Conservation (phyloP, 1,140 invertebrate genomes). For the Megalonaias nervosa region DNA sequence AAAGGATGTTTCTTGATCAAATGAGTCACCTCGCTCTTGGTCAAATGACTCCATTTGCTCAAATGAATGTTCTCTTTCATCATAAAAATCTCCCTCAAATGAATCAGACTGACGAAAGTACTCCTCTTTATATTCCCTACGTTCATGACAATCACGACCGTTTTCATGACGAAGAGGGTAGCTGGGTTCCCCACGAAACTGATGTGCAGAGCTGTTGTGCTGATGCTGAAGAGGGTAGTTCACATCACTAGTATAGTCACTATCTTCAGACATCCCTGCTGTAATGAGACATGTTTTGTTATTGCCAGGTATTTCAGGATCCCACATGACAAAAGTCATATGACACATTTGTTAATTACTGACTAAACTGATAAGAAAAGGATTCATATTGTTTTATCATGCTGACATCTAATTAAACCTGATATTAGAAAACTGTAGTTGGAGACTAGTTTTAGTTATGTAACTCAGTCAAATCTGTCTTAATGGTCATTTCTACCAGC, state of each 20-base stretch:
- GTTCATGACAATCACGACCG: slow-evolving; percentile 45
- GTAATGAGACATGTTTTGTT: slow-evolving; percentile 37
- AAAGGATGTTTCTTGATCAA: slow-evolving; percentile 42
- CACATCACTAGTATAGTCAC: slow-evolving; percentile 96
- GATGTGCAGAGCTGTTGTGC: slow-evolving; percentile 70
- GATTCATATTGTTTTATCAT: too few relatives aligned
- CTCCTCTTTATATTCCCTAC: slow-evolving; percentile 32
- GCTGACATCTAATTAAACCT: too few relatives aligned
- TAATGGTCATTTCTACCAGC: too few relatives aligned
- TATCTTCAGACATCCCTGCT: slow-evolving; percentile 97
- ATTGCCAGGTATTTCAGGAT: too few relatives aligned
- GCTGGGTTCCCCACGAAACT: slow-evolving; percentile 62
- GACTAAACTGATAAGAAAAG: too few relatives aligned
- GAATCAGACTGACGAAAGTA: slow-evolving; percentile 2
- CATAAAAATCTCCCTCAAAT: slow-evolving; percentile 33
- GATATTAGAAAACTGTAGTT: too few relatives aligned
- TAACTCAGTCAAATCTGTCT: too few relatives aligned
- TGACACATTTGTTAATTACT: too few relatives aligned
- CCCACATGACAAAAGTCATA: too few relatives aligned
- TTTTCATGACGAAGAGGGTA: slow-evolving; percentile 48
- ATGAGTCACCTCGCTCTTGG: slow-evolving; percentile 27
- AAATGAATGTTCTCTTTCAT: slow-evolving; percentile 3
- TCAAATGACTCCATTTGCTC: slow-evolving; percentile 22
- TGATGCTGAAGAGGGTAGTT: slow-evolving; percentile 88
- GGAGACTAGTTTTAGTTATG: too few relatives aligned